Evolutionary conservation across 92 coral and sea anemone genomes (phyloP).

Genomic region (Parazoanthus darwini): DNA sequence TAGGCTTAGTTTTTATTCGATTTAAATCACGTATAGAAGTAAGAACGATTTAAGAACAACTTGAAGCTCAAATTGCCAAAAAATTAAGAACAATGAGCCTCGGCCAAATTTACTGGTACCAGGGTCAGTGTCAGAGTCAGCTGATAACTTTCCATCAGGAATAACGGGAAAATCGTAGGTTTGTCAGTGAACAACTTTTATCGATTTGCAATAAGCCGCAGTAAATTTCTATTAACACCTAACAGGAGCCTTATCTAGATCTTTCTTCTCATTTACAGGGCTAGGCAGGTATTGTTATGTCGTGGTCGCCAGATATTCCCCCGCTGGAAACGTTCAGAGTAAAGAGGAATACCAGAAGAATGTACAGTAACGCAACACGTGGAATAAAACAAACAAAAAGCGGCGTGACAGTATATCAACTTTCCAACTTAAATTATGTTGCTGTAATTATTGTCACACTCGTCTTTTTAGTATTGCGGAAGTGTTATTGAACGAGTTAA

Average conservation of each 20-base stretch:
- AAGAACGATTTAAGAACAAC: no score
- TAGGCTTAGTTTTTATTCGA: no score
- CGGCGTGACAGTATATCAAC: background rate
- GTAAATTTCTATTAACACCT: background rate
- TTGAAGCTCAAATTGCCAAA: no score
- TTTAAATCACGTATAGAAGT: no score
- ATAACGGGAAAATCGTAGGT: no score
- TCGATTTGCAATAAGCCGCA: background rate
- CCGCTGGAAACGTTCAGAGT: constrained; percentile 35
- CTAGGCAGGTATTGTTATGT: constrained; percentile 18
- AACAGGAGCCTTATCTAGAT: background rate
- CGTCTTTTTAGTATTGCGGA: no score
- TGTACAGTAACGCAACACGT: constrained; percentile 3
- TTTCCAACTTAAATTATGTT: no score
- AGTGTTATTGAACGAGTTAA: no score
- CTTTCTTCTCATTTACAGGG: background rate
- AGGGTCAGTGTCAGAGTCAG: no score
- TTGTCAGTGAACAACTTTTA: background rate
- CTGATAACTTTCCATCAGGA: no score
- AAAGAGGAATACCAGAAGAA: constrained; percentile 18
- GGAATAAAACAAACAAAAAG: background rate
- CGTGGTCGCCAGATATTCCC: constrained; percentile 7
- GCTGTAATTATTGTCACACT: background rate
- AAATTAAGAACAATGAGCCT: no score
- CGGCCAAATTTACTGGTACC: no score